Evolutionary conservation across 1,140 invertebrate species (phyloP).

Genomic region (Cydia amplana): DNA sequence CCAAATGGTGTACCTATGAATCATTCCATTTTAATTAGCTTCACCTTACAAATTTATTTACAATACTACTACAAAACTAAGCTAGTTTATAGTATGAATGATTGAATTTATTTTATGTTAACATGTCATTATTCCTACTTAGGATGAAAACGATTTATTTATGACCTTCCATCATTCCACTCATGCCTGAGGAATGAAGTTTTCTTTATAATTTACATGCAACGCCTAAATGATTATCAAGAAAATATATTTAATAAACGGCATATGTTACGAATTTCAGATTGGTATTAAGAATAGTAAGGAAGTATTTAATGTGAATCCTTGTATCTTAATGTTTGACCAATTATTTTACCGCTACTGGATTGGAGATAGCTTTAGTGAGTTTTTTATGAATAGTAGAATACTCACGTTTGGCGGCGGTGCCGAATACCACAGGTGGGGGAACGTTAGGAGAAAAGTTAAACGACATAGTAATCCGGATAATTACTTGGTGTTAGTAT

Average conservation of each 20-base stretch:
- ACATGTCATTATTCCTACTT: too few relatives aligned
- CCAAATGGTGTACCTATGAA: conserved; percentile 65
- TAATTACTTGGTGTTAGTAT: conserved; percentile 11
- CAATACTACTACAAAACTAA: background rate
- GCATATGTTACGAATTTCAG: background rate
- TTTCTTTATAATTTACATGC: too few relatives aligned
- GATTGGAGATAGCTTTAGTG: background rate
- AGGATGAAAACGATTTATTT: too few relatives aligned
- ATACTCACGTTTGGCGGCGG: conserved; percentile 69
- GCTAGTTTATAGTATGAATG: too few relatives aligned
- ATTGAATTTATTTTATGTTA: too few relatives aligned
- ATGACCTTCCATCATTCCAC: too few relatives aligned
- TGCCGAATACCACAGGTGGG: conserved; percentile 61
- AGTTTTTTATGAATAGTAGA: background rate
- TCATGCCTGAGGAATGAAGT: too few relatives aligned
- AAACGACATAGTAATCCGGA: conserved; percentile 58
- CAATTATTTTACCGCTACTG: background rate
- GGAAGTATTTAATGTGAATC: background rate
- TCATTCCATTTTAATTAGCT: background rate
- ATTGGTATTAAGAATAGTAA: background rate
- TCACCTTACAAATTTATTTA: background rate
- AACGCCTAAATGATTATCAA: background rate
- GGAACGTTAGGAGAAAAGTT: conserved; percentile 62
- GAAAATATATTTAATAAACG: background rate
- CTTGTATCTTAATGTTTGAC: background rate